Conservation (phyloP, 2,797 vertebrate species). For the Morelia viridis region DNA sequence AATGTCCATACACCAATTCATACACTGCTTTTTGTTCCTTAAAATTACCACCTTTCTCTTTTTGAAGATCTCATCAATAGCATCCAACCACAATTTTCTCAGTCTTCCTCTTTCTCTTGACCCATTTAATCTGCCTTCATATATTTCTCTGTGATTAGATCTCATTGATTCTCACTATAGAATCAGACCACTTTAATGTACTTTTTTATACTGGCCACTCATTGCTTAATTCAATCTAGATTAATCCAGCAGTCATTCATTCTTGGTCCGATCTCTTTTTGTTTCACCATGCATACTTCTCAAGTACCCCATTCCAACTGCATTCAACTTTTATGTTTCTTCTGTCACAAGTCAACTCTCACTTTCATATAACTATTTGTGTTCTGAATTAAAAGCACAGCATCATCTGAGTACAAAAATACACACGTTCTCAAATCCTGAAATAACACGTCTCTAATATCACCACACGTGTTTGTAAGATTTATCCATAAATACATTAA, state of each 20-base stretch:
- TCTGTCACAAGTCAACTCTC: not conserved
- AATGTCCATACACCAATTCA: not conserved
- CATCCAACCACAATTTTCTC: not conserved
- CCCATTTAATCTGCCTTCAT: not conserved
- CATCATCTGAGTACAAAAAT: not conserved
- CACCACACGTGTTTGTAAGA: not conserved
- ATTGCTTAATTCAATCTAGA: not conserved
- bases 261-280: not conserved
- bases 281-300: not conserved
- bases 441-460: not conserved
- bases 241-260: not conserved
- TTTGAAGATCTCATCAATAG: not conserved
- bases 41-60: not conserved
- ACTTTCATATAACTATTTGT: not conserved
- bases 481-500: not conserved
- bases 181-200: not conserved
- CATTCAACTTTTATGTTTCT: not conserved
- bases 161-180: not conserved
- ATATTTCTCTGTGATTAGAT: not conserved
- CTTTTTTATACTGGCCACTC: not conserved
- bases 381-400: not conserved
- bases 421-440: not conserved
- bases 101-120: not conserved
- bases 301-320: not conserved
- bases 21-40: not conserved